Percentiles rank a stretch among this genome's conserved stretches.
phyloP scores from a whole-genome alignment of 2,888 invertebrate species.

The Agriotes lineatus region DNA sequence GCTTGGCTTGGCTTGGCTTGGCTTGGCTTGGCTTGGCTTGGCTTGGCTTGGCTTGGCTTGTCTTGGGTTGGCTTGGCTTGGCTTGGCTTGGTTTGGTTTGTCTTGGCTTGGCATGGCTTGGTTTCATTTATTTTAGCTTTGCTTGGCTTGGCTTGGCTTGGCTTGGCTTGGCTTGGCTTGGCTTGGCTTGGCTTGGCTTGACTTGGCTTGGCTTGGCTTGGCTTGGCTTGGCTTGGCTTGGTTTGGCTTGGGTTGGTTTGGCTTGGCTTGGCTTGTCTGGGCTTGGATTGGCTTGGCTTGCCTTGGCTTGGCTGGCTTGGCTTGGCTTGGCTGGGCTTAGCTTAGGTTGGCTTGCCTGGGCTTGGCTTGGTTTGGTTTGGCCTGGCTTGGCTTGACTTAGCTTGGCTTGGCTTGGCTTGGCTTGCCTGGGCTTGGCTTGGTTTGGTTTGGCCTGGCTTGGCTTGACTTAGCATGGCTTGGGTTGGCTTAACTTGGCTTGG shows the following conservation, averaged over 20 bases:
- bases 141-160: no score
- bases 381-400: conserved; percentile 1
- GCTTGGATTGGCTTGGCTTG: background rate
- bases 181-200: no score
- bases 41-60: no score
- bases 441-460: background rate
- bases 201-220: no score
- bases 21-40: no score
- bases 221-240: no score
- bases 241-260: background rate
- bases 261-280: background rate
- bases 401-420: background rate
- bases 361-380: conserved; percentile 1
- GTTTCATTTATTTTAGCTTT: no score
- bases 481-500: no score
- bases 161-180: no score
- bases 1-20: conserved; percentile 1
- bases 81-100: no score
- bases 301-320: background rate
- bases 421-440: background rate
- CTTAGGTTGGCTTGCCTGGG: background rate
- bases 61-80: no score
- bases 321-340: background rate
- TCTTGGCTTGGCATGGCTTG: no score
- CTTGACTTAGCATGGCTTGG: background rate